Evolutionary conservation across 2,888 invertebrate genomes (phyloP).

Genomic region (Erebia palarica): DNA sequence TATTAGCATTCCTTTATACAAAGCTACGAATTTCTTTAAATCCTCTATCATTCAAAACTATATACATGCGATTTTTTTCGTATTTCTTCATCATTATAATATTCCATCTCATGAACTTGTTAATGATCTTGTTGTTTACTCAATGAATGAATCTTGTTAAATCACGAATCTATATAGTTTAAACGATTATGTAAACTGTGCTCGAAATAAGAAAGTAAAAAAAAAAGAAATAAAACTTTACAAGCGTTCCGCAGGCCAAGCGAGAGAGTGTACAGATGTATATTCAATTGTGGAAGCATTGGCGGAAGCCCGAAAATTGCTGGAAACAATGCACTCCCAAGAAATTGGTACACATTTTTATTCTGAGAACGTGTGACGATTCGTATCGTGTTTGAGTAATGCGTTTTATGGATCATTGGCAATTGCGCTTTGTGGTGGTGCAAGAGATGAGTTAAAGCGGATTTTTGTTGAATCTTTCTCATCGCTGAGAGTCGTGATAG

Average conservation of each 20-base stretch:
- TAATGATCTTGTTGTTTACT: too few species aligned
- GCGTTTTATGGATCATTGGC: constrained; percentile 57
- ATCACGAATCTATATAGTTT: not conserved
- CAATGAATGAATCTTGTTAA: not conserved
- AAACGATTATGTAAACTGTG: constrained; percentile 14
- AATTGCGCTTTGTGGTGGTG: constrained; percentile 47
- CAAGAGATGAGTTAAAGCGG: constrained; percentile 19
- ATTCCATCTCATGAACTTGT: not conserved
- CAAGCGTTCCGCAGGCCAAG: constrained; percentile 28
- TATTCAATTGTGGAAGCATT: constrained; percentile 42
- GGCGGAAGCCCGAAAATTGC: constrained; percentile 43
- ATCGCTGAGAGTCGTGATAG: too few species aligned
- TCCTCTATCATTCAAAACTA: too few species aligned
- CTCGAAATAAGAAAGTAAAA: constrained; percentile 22
- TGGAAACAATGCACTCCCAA: constrained; percentile 41
- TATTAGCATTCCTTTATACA: too few species aligned
- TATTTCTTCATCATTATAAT: not conserved
- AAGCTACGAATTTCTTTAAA: too few species aligned
- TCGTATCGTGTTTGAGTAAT: constrained; percentile 53
- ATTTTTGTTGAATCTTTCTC: not conserved
- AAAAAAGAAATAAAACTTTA: constrained; percentile 18
- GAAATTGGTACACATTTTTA: constrained; percentile 49
- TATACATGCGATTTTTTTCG: too few species aligned
- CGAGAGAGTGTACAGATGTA: constrained; percentile 33
- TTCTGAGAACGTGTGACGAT: constrained; percentile 52